These are phyloP conservation scores for Salvelinus alpinus DNA, from an alignment of 2,113 vertebrate species.

Conservation along the genomic window DNA sequence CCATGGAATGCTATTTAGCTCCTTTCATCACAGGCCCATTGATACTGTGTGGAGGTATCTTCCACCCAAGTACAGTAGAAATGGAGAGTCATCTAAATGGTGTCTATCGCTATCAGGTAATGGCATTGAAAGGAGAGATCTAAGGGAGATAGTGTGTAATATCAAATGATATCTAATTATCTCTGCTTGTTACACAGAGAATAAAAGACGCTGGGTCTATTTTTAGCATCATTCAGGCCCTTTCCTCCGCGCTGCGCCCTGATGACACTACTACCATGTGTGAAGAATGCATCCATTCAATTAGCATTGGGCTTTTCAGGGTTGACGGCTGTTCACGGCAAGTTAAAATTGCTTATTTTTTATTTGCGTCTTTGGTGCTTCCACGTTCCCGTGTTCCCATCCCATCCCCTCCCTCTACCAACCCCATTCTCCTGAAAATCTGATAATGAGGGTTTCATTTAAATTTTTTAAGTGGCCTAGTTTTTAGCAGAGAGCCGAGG, in stretches of 20 bases:
- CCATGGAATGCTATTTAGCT: background rate
- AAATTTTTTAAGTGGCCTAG: conserved; percentile 9
- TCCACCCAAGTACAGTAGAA: background rate
- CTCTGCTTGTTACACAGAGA: conserved; percentile 30
- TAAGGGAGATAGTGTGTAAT: conserved; percentile 25
- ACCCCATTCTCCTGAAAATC: conserved; percentile 19
- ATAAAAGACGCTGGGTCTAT: conserved; percentile 27
- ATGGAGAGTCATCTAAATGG: conserved; percentile 11
- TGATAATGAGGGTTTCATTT: conserved; percentile 22
- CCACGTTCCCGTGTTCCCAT: background rate
- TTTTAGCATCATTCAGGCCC: conserved; percentile 50
- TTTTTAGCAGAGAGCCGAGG: conserved; percentile 18
- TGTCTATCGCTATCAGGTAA: conserved; percentile 25
- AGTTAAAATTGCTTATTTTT: conserved; percentile 36
- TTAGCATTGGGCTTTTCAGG: conserved; percentile 36
- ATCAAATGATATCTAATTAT: conserved; percentile 44
- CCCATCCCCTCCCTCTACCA: background rate
- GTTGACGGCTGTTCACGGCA: conserved; percentile 20
- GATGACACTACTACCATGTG: conserved; percentile 12
- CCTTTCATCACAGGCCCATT: background rate
- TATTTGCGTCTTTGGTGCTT: conserved; percentile 35
- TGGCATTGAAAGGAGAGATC: conserved; percentile 28
- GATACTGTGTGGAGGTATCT: background rate
- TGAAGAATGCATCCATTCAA: conserved; percentile 17
- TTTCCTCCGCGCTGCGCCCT: conserved; percentile 20